These are phyloP conservation scores for Microdon myrmicae DNA, from an alignment of 2,888 invertebrate genomes.

Conservation along the genomic window DNA sequence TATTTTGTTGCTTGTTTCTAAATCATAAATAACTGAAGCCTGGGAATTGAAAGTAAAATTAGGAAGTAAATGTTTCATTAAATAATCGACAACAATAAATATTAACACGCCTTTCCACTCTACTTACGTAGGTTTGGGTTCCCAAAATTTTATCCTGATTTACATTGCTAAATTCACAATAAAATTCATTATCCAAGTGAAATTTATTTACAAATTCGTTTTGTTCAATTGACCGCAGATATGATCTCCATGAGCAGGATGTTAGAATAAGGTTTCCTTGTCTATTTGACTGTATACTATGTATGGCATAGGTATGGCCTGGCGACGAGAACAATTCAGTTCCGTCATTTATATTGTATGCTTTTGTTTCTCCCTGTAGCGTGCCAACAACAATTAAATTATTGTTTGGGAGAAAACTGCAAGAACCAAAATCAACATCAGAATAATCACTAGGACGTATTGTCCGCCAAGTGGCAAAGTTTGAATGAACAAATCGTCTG, in stretches of 20 bases:
- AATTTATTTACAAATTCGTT: slow-evolving; percentile 69
- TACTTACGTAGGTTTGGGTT: slow-evolving; percentile 77
- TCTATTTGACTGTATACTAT: slow-evolving; percentile 79
- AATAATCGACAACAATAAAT: background rate
- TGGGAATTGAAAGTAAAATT: slow-evolving; percentile 52
- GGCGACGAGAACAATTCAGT: slow-evolving; percentile 80
- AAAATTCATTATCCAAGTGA: slow-evolving; percentile 84
- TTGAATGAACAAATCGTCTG: slow-evolving; percentile 84
- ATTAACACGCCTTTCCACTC: background rate
- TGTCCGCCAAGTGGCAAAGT: slow-evolving; percentile 80
- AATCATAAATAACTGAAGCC: slow-evolving; percentile 80
- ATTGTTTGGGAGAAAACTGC: slow-evolving; percentile 70
- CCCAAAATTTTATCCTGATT: slow-evolving; percentile 88
- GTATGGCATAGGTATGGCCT: slow-evolving; percentile 89
- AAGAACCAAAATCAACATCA: slow-evolving; percentile 81
- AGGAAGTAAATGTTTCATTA: background rate
- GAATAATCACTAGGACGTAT: slow-evolving; percentile 71
- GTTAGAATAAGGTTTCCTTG: slow-evolving; percentile 83
- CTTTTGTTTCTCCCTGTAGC: slow-evolving; percentile 88
- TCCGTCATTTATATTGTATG: slow-evolving; percentile 86
- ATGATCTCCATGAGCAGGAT: slow-evolving; percentile 84
- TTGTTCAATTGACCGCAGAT: slow-evolving; percentile 64
- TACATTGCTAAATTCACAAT: slow-evolving; percentile 90
- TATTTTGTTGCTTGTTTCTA: slow-evolving; percentile 80
- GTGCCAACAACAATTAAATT: slow-evolving; percentile 83